phyloP scores from a whole-genome alignment of 2,888 invertebrate species.

The Aelia acuminata region DNA sequence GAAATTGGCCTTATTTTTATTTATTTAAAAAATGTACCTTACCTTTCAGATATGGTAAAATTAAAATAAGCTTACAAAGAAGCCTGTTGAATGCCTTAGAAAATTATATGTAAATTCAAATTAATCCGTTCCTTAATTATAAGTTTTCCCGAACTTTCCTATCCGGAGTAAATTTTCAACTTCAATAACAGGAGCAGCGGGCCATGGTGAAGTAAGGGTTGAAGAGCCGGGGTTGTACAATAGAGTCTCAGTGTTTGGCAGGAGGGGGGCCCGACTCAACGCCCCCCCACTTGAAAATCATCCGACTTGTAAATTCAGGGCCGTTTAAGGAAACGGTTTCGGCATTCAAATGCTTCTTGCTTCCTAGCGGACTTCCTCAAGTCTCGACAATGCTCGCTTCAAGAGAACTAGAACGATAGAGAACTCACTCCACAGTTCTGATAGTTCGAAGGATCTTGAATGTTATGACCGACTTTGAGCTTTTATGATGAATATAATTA shows the following conservation, averaged over 20 bases:
- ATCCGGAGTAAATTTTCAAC: not conserved
- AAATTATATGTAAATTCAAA: no score
- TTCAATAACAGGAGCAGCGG: not conserved
- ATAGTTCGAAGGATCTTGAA: no score
- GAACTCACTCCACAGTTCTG: not conserved
- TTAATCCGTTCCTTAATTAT: no score
- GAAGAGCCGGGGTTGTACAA: not conserved
- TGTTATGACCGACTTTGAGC: no score
- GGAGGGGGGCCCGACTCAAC: not conserved
- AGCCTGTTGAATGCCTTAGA: no score
- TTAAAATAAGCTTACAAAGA: no score
- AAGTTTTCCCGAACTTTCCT: not conserved
- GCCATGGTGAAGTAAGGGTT: not conserved
- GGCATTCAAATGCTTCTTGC: conserved; percentile 44
- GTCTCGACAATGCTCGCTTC: not conserved
- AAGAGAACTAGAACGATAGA: not conserved
- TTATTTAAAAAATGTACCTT: no score
- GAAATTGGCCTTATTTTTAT: no score
- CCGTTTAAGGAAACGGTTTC: conserved; percentile 47
- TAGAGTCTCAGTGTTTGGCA: not conserved
- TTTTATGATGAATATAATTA: no score
- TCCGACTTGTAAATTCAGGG: conserved; percentile 47
- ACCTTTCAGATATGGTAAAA: no score
- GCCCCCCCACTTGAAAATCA: conserved; percentile 10
- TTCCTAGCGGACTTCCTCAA: conserved; percentile 19